phyloP scores from a whole-genome alignment of 2,113 vertebrate species.

The Vulpes ferrilata region DNA sequence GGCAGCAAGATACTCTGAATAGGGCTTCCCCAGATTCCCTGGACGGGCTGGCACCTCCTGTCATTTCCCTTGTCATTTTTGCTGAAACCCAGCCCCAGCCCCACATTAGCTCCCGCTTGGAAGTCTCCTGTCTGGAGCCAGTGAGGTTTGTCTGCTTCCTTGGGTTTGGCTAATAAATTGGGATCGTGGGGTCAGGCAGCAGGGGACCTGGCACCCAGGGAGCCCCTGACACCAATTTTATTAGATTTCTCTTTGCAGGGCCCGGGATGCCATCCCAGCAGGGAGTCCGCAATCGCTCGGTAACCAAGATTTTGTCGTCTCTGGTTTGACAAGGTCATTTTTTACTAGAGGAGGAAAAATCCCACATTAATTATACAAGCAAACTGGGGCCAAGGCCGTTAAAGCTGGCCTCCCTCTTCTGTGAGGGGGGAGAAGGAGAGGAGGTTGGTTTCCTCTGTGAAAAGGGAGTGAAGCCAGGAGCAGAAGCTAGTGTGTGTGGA shows the following conservation, averaged over 20 bases:
- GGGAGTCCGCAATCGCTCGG: conserved; percentile 88
- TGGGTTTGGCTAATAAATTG: conserved; percentile 92
- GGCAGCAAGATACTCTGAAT: conserved; percentile 75
- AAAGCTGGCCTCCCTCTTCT: conserved; percentile 79
- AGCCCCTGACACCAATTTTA: conserved; percentile 91
- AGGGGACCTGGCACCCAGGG: conserved; percentile 90
- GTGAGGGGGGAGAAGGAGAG: background rate
- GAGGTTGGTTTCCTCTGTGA: background rate
- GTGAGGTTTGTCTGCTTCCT: conserved; percentile 89
- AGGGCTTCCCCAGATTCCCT: conserved; percentile 73
- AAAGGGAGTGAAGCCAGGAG: background rate
- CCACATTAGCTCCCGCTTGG: conserved; percentile 85
- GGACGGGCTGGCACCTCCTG: conserved; percentile 77
- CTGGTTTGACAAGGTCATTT: conserved; percentile 92
- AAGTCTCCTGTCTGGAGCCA: conserved; percentile 91
- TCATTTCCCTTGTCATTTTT: conserved; percentile 77
- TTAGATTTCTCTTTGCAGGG: conserved; percentile 92
- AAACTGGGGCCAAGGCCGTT: conserved; percentile 88
- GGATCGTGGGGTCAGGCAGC: conserved; percentile 90
- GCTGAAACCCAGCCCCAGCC: conserved; percentile 83
- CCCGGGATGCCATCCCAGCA: conserved; percentile 89
- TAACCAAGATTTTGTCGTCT: conserved; percentile 92
- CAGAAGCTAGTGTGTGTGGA: background rate
- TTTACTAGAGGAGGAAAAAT: conserved; percentile 89
- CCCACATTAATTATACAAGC: conserved; percentile 91